A percentile compares a stretch with the other conserved stretches of the same genome.
These are phyloP conservation scores for Ctenodactylus gundi DNA, from an alignment of 2,113 vertebrate genomes.

Conservation along the genomic window DNA sequence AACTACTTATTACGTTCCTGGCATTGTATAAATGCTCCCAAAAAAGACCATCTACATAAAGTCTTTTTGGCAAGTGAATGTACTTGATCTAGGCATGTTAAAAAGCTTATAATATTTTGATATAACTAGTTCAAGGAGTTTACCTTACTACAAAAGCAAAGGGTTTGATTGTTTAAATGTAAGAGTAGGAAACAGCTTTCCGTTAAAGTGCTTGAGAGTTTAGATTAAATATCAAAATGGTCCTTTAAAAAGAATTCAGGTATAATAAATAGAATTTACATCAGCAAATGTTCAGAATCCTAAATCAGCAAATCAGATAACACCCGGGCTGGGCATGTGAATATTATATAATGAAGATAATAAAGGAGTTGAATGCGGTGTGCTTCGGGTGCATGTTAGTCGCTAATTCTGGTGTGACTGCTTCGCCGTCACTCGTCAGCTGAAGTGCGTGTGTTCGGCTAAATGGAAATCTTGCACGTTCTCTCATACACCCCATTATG, in stretches of 20 bases:
- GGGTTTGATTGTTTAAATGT: slow-evolving; percentile 50
- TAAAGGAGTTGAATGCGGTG: slow-evolving; percentile 63
- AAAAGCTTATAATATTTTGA: slow-evolving; percentile 29
- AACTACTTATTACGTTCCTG: not conserved
- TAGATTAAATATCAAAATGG: slow-evolving; percentile 42
- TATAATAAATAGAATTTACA: slow-evolving; percentile 54
- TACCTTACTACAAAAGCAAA: slow-evolving; percentile 33
- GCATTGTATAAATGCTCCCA: not conserved
- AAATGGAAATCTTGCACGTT: slow-evolving; percentile 71
- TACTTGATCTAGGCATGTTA: not conserved
- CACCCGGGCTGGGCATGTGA: slow-evolving; percentile 65
- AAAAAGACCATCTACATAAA: not conserved
- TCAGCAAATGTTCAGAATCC: slow-evolving; percentile 37
- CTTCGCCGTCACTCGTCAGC: slow-evolving; percentile 63
- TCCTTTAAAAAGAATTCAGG: slow-evolving; percentile 42
- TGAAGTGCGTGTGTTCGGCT: slow-evolving; percentile 66
- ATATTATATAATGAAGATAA: slow-evolving; percentile 76
- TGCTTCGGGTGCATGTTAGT: slow-evolving; percentile 38
- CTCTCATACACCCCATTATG: slow-evolving; percentile 76
- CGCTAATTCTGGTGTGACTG: slow-evolving; percentile 68
- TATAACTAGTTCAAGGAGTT: slow-evolving; percentile 20
- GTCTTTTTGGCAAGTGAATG: not conserved
- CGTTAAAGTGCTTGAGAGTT: slow-evolving; percentile 32
- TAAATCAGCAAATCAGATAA: slow-evolving; percentile 65
- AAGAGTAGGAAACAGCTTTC: slow-evolving; percentile 37